phyloP scores from a whole-genome alignment of 2,113 vertebrate genomes.

The Uria aalge region DNA sequence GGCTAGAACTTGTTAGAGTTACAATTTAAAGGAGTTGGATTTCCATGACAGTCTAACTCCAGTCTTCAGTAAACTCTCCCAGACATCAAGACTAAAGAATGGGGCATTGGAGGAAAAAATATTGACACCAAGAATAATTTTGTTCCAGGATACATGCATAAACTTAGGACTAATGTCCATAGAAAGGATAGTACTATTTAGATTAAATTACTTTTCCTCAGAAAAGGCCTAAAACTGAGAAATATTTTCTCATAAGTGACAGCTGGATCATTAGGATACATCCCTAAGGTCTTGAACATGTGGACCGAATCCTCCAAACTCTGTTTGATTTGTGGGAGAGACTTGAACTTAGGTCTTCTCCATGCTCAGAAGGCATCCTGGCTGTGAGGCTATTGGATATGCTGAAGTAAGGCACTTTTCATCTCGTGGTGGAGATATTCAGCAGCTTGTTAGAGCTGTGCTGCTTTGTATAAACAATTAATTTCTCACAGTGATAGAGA shows the following conservation, averaged over 20 bases:
- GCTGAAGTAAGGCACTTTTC: not conserved
- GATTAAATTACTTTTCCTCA: not conserved
- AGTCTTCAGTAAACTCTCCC: not conserved
- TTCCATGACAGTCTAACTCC: not conserved
- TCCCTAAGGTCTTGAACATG: not conserved
- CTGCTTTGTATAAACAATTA: not conserved
- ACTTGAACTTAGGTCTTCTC: not conserved
- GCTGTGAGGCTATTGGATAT: not conserved
- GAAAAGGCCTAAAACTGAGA: not conserved
- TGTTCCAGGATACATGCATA: not conserved
- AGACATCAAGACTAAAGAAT: not conserved
- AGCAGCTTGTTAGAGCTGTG: not conserved
- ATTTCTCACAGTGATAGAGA: not conserved
- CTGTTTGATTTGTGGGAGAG: not conserved
- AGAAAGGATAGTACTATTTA: not conserved
- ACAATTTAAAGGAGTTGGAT: not conserved
- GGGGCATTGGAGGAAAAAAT: not conserved
- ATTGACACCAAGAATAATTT: not conserved
- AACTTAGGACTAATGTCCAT: not conserved
- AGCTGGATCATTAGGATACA: not conserved
- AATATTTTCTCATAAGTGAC: not conserved
- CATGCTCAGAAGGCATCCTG: not conserved
- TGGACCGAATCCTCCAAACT: not conserved
- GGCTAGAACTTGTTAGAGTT: not conserved
- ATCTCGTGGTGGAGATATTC: not conserved